These are phyloP conservation scores for Champsocephalus gunnari DNA, from an alignment of 2,797 vertebrate species.

Conservation along the genomic window DNA sequence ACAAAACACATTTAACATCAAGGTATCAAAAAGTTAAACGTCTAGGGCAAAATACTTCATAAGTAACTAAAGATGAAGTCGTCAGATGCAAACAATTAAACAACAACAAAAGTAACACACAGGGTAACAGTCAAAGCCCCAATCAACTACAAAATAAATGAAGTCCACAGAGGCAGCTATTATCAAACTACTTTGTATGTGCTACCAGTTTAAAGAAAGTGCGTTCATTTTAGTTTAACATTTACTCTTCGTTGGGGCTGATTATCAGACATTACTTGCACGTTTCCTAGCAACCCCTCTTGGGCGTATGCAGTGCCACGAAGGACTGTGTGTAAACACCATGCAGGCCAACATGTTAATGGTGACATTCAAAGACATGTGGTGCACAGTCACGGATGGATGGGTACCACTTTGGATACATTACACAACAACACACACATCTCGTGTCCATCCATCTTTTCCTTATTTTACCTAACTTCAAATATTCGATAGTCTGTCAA, in stretches of 20 bases:
- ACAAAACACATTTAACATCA: no score
- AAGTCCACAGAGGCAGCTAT: neutral
- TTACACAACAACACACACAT: neutral
- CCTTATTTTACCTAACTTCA: no score
- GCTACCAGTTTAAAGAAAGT: neutral
- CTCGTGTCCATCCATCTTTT: neutral
- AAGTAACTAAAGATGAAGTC: no score
- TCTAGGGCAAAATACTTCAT: no score
- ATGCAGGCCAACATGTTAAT: conserved; percentile 38
- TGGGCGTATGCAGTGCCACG: conserved; percentile 5
- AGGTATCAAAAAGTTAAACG: no score
- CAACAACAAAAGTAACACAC: no score
- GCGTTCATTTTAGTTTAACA: neutral
- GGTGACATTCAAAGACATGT: conserved; percentile 48
- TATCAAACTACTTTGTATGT: neutral
- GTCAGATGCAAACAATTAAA: no score
- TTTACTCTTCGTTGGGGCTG: neutral
- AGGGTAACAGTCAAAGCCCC: no score
- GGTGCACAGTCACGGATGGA: conserved; percentile 32
- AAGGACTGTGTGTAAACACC: conserved; percentile 42
- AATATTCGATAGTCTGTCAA: no score
- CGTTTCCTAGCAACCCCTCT: conserved; percentile 37
- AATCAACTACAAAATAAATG: neutral
- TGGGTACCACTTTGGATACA: conserved; percentile 17
- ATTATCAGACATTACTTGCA: conserved; percentile 6